Conservation (phyloP, 2,797 vertebrate genomes). For the Hirundo rustica region DNA sequence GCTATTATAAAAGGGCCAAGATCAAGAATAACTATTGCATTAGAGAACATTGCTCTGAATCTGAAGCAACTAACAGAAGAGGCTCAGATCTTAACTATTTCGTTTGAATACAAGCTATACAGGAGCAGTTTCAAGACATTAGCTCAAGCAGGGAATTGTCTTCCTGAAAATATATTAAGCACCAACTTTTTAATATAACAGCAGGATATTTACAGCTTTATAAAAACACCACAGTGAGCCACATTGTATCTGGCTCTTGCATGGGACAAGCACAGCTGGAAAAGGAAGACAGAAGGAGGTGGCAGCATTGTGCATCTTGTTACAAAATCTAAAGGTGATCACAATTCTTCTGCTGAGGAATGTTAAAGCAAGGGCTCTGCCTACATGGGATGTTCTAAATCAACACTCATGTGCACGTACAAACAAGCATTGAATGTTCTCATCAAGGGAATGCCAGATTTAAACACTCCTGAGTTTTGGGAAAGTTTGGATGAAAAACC, state of each 20-base stretch:
- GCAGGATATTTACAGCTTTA: constrained; percentile 27
- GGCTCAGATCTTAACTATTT: neutral
- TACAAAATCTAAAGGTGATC: neutral
- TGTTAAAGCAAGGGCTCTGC: neutral
- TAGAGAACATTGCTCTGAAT: neutral
- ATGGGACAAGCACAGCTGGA: neutral
- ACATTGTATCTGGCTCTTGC: neutral
- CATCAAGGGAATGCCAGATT: neutral
- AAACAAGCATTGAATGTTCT: neutral
- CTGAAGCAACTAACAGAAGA: neutral
- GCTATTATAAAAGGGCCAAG: neutral
- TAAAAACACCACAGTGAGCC: neutral
- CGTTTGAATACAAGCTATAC: neutral
- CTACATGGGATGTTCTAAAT: neutral
- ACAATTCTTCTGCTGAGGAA: neutral
- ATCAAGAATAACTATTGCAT: neutral
- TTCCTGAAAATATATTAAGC: neutral
- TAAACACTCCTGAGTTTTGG: constrained; percentile 28
- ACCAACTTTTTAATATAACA: neutral
- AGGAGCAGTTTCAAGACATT: neutral
- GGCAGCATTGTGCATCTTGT: neutral
- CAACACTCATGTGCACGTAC: neutral
- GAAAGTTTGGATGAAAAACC: constrained; percentile 5
- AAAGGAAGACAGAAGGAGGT: neutral
- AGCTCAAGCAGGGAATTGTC: neutral